Percentiles rank a stretch among this genome's conserved stretches.
Evolutionary conservation across 2,797 vertebrate species (phyloP).

Genomic region (Urocyon cinereoargenteus): DNA sequence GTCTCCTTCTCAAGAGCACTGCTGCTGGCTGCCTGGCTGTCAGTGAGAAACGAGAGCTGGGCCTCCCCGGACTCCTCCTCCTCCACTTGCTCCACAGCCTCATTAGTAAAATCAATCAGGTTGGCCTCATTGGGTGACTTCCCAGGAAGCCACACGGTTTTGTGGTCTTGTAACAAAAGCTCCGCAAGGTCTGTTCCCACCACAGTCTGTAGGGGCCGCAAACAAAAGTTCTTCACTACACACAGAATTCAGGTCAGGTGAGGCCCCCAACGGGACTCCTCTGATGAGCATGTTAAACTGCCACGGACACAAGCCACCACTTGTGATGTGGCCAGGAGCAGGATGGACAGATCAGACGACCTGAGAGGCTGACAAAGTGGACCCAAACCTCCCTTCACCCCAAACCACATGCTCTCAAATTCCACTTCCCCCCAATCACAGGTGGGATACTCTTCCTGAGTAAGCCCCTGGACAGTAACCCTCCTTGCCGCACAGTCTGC

Average conservation of each 20-base stretch:
- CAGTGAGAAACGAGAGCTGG: slow-evolving; percentile 95
- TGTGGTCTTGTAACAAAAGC: slow-evolving; percentile 95
- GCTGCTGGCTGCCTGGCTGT: slow-evolving; percentile 90
- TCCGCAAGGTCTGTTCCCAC: slow-evolving; percentile 98
- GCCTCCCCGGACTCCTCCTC: slow-evolving; percentile 95
- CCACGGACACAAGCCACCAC: accelerated
- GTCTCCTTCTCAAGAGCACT: slow-evolving; percentile 94
- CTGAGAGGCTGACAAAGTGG: accelerated
- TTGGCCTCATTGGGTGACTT: slow-evolving; percentile 99
- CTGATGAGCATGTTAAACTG: accelerated
- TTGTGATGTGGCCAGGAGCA: accelerated
- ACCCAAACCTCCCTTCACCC: not conserved
- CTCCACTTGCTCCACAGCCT: slow-evolving; percentile 92
- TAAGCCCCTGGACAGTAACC: accelerated
- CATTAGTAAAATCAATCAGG: slow-evolving; percentile 97
- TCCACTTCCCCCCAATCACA: not conserved
- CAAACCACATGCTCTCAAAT: not conserved
- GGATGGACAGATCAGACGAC: accelerated
- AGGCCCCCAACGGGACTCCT: not conserved
- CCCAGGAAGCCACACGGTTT: slow-evolving; percentile 97
- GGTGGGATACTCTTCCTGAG: accelerated
- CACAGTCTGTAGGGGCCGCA: slow-evolving; percentile 91
- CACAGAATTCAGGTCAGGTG: accelerated
- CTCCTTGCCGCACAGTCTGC: accelerated
- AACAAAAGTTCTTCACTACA: not conserved